A percentile compares a stretch with the other conserved stretches of the same genome.
Conservation (phyloP, 1,140 invertebrate genomes). For the Prorops nasuta region DNA sequence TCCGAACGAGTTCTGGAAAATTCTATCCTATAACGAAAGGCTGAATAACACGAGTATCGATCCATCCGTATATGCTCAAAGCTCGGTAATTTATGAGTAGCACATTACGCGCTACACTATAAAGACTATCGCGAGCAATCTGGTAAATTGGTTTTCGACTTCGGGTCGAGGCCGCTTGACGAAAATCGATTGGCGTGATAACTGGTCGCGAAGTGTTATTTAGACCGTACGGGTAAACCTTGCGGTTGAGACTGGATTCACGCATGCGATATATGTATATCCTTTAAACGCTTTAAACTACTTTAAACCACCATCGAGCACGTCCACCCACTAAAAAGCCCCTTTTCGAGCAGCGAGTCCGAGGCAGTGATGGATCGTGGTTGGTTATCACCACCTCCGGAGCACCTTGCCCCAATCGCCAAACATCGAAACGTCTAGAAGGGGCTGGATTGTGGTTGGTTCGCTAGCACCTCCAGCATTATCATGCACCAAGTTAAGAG, state of each 20-base stretch:
- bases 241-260: too few species aligned
- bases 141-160: slow-evolving; percentile 20
- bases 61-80: too few species aligned
- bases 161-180: slow-evolving; percentile 16
- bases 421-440: slow-evolving; percentile 13
- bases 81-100: neutral
- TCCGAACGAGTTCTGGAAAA: too few species aligned
- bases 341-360: slow-evolving; percentile 32
- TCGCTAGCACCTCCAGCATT: slow-evolving; percentile 26
- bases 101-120: neutral
- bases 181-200: slow-evolving; percentile 29
- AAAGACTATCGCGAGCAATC: slow-evolving; percentile 9
- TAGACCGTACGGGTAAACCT: too few species aligned
- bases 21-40: too few species aligned
- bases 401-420: slow-evolving; percentile 41
- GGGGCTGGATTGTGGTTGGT: slow-evolving; percentile 22
- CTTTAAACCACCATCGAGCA: slow-evolving; percentile 41
- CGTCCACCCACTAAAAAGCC: slow-evolving; percentile 30
- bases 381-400: slow-evolving; percentile 53
- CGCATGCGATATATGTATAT: too few species aligned
- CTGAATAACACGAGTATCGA: too few species aligned
- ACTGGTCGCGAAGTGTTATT: slow-evolving; percentile 18
- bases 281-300: slow-evolving; percentile 36
- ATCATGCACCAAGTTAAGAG: slow-evolving; percentile 44
- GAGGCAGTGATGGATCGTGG: slow-evolving; percentile 56